Evolutionary conservation across 2,797 vertebrate species (phyloP), one percentile per base, ranked within the genome.

Genomic region (Sebastes trivittatus): DNA sequence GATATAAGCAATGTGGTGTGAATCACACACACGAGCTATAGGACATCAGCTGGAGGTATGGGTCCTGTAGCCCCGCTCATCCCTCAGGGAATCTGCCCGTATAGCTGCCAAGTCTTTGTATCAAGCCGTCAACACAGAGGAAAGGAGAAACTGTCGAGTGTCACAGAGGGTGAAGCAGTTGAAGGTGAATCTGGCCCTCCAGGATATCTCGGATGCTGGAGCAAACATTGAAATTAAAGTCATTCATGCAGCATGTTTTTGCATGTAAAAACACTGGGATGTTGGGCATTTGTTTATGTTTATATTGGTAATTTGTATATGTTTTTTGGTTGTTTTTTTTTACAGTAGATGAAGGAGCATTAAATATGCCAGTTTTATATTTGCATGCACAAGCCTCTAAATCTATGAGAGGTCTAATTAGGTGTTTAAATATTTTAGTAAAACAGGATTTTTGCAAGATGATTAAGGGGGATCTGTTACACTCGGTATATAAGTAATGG

Each of bases 121-220:
- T 7, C 25, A 42, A 77, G 27, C 65, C 77, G 34, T 77, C 67
- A 71, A 66, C 60, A 32, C 22, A 7, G 4, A n/a, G n/a, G 23
- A 63, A 63, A 38, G 38, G 30, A 77, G 52, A 64, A 27, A 14
- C 58, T 34, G n/a, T 30, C 13, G 1, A 78, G 23, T 27, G 69
- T 71, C 74, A 77, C 38, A 62, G 16, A 60, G 32, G 32, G 30
- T 72, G 56, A 65, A 60, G 61, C 23, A 30, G 55, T 11, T 58
- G 23, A 78, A 69, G 60, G 63, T 77, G 76, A 73, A 75, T 52
- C 42, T 49, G 60, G 59, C 64, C 69, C 82, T 77, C 11, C 25
- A 30, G 73, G 78, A 38, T 20, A 49, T 71, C 60, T 59, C 46
- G 71, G 34, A 83, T 22, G 54, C 66, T 54, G 52, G 13, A 0